Conservation (phyloP, 2,797 vertebrate genomes). For the Rhinichthys osculus region DNA sequence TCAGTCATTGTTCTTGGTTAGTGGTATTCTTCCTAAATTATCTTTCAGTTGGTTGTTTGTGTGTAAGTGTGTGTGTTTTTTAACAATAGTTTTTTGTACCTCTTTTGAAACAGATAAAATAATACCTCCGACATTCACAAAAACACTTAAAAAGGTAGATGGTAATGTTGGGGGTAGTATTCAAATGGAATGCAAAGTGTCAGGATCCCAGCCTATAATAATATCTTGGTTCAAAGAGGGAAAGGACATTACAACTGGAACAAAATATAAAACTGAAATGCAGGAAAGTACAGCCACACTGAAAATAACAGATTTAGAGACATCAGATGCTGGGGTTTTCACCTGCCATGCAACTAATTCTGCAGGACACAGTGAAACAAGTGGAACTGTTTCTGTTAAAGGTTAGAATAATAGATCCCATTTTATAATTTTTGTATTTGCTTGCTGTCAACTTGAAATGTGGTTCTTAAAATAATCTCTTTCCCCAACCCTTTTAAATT, state of each 20-base stretch:
- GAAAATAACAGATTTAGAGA: constrained; percentile 85
- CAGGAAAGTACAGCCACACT: constrained; percentile 88
- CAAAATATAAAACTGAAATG: constrained; percentile 86
- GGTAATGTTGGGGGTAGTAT: constrained; percentile 81
- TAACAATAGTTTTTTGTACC: constrained; percentile 65
- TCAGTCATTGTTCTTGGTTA: constrained; percentile 92
- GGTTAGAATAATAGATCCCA: constrained; percentile 75
- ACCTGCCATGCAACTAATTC: constrained; percentile 93
- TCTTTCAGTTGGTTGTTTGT: constrained; percentile 11
- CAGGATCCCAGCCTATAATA: constrained; percentile 95
- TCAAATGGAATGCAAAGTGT: constrained; percentile 91
- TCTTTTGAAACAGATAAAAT: constrained; percentile 90
- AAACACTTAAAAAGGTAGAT: constrained; percentile 90
- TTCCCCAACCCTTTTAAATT: constrained; percentile 24
- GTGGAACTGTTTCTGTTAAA: constrained; percentile 93
- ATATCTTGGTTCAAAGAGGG: constrained; percentile 95
- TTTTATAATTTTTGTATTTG: background rate
- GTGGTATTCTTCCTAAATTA: constrained; percentile 66
- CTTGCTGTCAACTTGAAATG: constrained; percentile 1
- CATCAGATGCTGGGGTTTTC: constrained; percentile 90
- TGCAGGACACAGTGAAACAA: constrained; percentile 92
- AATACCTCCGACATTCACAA: constrained; percentile 93
- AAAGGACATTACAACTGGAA: constrained; percentile 81
- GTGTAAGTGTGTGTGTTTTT: background rate
- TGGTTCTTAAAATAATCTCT: constrained; percentile 50